Percentiles rank a stretch among this genome's conserved stretches.
These are phyloP conservation scores for Gymnothorax reevesii DNA, from an alignment of 2,797 vertebrate species.

Conservation along the genomic window DNA sequence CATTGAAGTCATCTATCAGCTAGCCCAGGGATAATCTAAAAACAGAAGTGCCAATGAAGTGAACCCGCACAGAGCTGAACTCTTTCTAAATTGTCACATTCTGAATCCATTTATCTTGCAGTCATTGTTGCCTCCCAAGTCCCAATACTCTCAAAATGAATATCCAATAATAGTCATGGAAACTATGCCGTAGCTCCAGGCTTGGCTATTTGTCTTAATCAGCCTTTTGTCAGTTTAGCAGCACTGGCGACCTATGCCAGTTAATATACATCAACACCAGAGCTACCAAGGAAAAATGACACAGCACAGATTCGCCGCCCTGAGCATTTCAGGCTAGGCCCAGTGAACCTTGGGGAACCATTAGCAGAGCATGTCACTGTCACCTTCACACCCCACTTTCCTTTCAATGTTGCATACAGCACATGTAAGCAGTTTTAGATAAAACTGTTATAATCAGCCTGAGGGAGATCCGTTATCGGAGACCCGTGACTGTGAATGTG, in stretches of 20 bases:
- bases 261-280: slow-evolving; percentile 69
- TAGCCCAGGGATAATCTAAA: slow-evolving; percentile 16
- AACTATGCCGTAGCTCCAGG: slow-evolving; percentile 33
- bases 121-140: slow-evolving; percentile 37
- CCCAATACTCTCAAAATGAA: slow-evolving; percentile 49
- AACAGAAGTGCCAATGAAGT: slow-evolving; percentile 1
- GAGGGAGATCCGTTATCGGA: neutral
- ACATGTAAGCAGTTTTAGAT: slow-evolving; percentile 12
- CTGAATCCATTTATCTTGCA: slow-evolving; percentile 16
- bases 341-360: slow-evolving; percentile 42
- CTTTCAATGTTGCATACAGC: slow-evolving; percentile 12
- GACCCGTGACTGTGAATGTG: neutral
- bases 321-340: slow-evolving; percentile 51
- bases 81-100: neutral
- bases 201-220: slow-evolving; percentile 68
- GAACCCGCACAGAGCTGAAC: neutral
- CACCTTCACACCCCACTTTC: slow-evolving; percentile 29
- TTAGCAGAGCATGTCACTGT: slow-evolving; percentile 49
- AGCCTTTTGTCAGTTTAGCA: slow-evolving; percentile 64
- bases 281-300: slow-evolving; percentile 48
- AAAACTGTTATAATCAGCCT: neutral
- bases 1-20: slow-evolving; percentile 15
- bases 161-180: slow-evolving; percentile 51
- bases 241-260: slow-evolving; percentile 76
- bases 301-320: slow-evolving; percentile 32